Evolutionary conservation across 2,888 invertebrate genomes (phyloP), one percentile per base, ranked within the genome.

Genomic region (Cephus sareptanus): DNA sequence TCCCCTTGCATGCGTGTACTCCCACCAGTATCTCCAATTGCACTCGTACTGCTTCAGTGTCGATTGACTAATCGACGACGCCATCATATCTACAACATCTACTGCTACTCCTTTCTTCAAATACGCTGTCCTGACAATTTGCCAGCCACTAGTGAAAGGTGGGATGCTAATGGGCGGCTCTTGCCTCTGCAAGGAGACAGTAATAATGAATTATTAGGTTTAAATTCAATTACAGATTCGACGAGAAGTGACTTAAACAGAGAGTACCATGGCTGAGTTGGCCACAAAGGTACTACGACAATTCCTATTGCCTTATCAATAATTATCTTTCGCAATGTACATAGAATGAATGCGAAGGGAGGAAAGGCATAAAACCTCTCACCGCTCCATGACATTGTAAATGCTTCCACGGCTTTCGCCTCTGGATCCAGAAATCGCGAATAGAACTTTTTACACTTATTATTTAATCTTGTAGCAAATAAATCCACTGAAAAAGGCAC

Each of bases 71-170:
- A 80, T 73, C 33, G 77, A 76, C 33, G 70, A 56, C 9, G 81
- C 33, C 80, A 81, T 79, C 0, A 80, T 69, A 0, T 79, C 76
- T 23, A 78, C 56, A 3, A 75, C 56, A 4, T 76, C 34, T 40
- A 80, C 76, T 0, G 12, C 13, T 1, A 80, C 9, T 74, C 78
- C 79, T 77, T 80, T 80, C 0, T 37, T 77, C 2, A 78, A 13
- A n/a, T 73, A 79, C 1, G 81, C 82, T 23, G 75, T 15, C 77
- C 79, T 6, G 81, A 81, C 73, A 83, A 83, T 71, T n/a, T 83
- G 13, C 80, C 83, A 34, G 73, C 82, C 81, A 80, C 79, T 76
- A 82, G 56, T 37, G 82, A 82, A 81, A 81, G 81, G 73, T 82
- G 78, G 76, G 79, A 73, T 77, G 77, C 73, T 33, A 84, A 12